Base-by-base conservation (phyloP, 2,888 invertebrate species). In the Limnephilus rhombicus region DNA sequence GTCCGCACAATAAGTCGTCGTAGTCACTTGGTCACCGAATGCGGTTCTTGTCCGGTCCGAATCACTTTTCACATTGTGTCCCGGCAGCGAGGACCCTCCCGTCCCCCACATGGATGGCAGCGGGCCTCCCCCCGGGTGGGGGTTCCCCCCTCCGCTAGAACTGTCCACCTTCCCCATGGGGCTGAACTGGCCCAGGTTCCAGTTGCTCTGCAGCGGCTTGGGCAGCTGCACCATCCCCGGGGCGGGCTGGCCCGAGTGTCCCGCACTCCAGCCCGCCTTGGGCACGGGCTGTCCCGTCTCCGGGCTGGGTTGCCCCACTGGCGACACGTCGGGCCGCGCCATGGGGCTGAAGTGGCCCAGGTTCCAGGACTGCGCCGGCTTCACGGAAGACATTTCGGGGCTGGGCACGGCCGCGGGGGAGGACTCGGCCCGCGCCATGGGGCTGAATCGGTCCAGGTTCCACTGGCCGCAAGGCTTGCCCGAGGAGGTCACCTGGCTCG, bases 321-420 rank as follows among this genome's bases (percentile, higher is more conserved):
- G 93, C 24, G 93, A 93, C 86, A 90, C 68, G 92, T 96, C 96
- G 93, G 95, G 96, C 2, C 96, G 95, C 95, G 95, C 94, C 95
- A 96, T 95, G 1, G 96, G 96, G 91, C 96, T 96, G 94, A 95
- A 96, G 92, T 95, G 92, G 29, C 91, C 91, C 80, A 92, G 89
- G 49, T 91, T 90, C 92, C 92, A 93, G 13, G 49, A 83, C n/a
- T 83, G 80, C 24, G 88, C 86, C 49, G 90, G 85, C 12, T 29
- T 31, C n/a, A 85, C 37, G 3, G 24, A n/a, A n/a, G 92, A 82
- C 49, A 86, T 92, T n/a, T 91, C 92, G 5, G 93, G 93, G 82
- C 91, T 92, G 41, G 93, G 93, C 24, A 91, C 91, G 31, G 93
- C 91, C 3, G 91, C 93, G 5, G 93, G 93, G 2, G 93, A 92